phyloP scores from a whole-genome alignment of 2,888 invertebrate genomes.

The Saturnia pavonia region DNA sequence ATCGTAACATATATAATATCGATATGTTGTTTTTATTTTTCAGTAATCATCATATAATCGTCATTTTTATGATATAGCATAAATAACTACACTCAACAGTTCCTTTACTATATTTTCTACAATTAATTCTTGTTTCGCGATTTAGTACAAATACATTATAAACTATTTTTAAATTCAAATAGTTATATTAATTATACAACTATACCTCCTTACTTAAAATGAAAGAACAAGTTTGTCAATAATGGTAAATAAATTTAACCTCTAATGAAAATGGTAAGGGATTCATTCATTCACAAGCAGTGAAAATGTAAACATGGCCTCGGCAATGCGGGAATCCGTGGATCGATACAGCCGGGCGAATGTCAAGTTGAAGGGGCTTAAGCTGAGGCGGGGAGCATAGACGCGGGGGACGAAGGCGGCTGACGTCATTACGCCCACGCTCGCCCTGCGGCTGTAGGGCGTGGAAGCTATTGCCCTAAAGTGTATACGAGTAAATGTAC shows the following conservation, averaged over 20 bases:
- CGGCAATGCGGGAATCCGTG: constrained; percentile 46
- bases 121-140: no score
- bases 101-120: no score
- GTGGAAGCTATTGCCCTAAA: constrained; percentile 23
- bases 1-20: no score
- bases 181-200: not conserved
- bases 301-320: constrained; percentile 52
- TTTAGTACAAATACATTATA: not conserved
- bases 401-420: constrained; percentile 23
- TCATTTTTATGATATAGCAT: no score
- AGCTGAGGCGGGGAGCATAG: constrained; percentile 18
- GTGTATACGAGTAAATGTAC: constrained; percentile 29
- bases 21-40: no score
- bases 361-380: constrained; percentile 62
- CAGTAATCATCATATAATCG: no score
- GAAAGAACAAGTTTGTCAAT: not conserved
- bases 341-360: constrained; percentile 59
- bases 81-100: not conserved
- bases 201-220: not conserved
- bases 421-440: constrained; percentile 61
- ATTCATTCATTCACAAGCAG: constrained; percentile 31
- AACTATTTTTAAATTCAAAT: not conserved
- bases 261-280: constrained; percentile 17
- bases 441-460: constrained; percentile 29
- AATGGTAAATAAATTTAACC: not conserved